Base-by-base conservation (phyloP, 2,888 invertebrate species). In the Galerucella nymphaeae region DNA sequence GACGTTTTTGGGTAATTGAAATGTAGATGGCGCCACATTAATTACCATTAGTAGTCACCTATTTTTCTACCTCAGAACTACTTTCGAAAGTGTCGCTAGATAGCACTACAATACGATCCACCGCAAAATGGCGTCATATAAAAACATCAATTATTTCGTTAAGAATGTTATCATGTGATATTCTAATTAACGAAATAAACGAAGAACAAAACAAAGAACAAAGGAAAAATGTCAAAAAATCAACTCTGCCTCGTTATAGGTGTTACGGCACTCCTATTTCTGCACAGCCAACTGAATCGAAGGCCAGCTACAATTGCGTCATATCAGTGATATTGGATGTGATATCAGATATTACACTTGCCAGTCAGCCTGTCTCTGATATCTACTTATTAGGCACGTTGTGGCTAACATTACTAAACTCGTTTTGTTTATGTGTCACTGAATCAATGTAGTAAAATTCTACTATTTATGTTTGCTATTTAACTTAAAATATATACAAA, bases 241-340 rank as follows among this genome's bases (percentile, higher is more conserved):
- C 67, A 76, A 77, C 77, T 77, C 82, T 82, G 82, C 82, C 83
- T 83, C 81, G 82, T 81, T 82, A 76, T 78, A 81, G 78, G 80
- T 79, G 81, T 82, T 38, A 83, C 81, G 83, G 80, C 83, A 77
- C 81, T 80, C 83, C 82, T 81, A 83, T 83, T 82, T 81, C 77
- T n/a, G 23, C 63, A 69, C 30, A 58, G 30, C 61, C 41, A 61
- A 41, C 42, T 42, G 11, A 57, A 63, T 53, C 63, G 70, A 70
- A 70, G 70, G 70, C 70, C 70, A 57, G 45, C 63, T 45, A 57
- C 55, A 70, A 70, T 70, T 70, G 72, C 70, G 74, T 82, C 82
- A 79, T 80, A 79, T 80, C 79, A 81, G 74, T 62, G 42, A 50
- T 53, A 53, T 18, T 53, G 16, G 53, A 53, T 16, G 16, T 53